A percentile compares a stretch with the other conserved stretches of the same genome.
Conservation (phyloP, 2,113 vertebrate species). For the Poeciliopsis turrubarensis region DNA sequence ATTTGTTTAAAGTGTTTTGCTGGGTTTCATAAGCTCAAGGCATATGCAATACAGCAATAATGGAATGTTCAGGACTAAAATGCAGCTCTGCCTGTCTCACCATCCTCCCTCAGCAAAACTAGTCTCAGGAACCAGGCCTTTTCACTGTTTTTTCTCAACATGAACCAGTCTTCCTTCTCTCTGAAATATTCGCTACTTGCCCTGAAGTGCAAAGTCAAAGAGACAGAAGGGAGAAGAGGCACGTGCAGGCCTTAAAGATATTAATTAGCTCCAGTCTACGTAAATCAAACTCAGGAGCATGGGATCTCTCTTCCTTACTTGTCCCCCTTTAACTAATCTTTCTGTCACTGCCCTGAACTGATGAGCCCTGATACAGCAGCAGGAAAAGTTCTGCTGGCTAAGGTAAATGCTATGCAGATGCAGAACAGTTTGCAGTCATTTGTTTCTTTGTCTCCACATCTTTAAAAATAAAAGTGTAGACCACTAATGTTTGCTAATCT, state of each 20-base stretch:
- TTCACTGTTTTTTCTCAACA: slow-evolving; percentile 17
- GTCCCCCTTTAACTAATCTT: slow-evolving; percentile 45
- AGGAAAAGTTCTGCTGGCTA: slow-evolving; percentile 11
- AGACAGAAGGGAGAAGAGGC: slow-evolving; percentile 36
- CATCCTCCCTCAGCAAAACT: slow-evolving; percentile 17
- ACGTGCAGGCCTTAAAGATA: slow-evolving; percentile 39
- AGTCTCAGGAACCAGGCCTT: slow-evolving; percentile 2
- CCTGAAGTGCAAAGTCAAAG: slow-evolving; percentile 23
- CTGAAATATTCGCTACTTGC: slow-evolving; percentile 16
- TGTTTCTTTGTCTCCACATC: background rate
- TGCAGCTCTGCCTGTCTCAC: slow-evolving; percentile 1
- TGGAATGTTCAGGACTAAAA: background rate
- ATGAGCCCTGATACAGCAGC: slow-evolving; percentile 37
- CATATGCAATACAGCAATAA: slow-evolving; percentile 3
- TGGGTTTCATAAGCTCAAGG: background rate
- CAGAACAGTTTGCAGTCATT: slow-evolving; percentile 11
- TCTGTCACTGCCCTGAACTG: slow-evolving; percentile 38
- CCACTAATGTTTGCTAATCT: background rate
- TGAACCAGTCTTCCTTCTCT: slow-evolving; percentile 19
- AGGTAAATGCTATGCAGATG: slow-evolving; percentile 14
- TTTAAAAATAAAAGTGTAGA: background rate
- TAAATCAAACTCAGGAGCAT: slow-evolving; percentile 61
- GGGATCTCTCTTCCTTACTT: slow-evolving; percentile 38
- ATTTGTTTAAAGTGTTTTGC: background rate
- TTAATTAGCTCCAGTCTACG: slow-evolving; percentile 62